A percentile compares a stretch with the other conserved stretches of the same genome.
Evolutionary conservation across 1,140 invertebrate genomes (phyloP).

Genomic region (Caenorhabditis briggsae): DNA sequence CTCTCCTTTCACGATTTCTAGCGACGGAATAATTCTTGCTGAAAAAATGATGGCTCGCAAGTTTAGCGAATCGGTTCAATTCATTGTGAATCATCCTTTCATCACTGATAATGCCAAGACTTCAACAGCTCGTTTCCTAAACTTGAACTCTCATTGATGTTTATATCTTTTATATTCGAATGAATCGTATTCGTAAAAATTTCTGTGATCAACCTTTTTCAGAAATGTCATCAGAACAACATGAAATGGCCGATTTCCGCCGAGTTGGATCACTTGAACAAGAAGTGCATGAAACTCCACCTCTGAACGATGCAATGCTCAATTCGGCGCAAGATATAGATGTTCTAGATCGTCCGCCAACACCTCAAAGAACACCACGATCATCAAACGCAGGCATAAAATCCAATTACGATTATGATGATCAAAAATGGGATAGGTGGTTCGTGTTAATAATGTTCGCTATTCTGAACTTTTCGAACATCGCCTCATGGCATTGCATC

Average conservation of each 20-base stretch:
- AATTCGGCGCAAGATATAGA: too few species aligned
- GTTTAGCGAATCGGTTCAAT: conserved; percentile 33
- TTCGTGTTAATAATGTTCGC: neutral
- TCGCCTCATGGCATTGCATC: neutral
- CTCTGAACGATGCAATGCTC: too few species aligned
- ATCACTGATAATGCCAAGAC: neutral
- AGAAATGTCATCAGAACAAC: too few species aligned
- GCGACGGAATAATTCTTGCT: conserved; percentile 4
- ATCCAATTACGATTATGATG: too few species aligned
- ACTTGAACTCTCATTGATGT: conserved; percentile 17
- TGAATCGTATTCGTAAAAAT: too few species aligned
- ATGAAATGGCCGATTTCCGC: too few species aligned
- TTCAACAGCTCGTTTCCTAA: conserved; percentile 32
- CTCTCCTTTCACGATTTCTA: neutral
- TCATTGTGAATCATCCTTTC: conserved; percentile 12
- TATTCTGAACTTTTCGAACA: neutral
- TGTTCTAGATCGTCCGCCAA: too few species aligned
- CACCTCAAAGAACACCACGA: too few species aligned
- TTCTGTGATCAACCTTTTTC: too few species aligned
- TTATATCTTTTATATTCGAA: neutral
- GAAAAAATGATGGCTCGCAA: conserved; percentile 46
- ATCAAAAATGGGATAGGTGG: neutral
- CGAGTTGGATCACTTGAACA: too few species aligned
- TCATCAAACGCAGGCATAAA: too few species aligned
- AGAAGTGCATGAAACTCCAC: too few species aligned